These are phyloP conservation scores for Galerucella calmariensis DNA, from an alignment of 2,888 invertebrate species.

Conservation along the genomic window DNA sequence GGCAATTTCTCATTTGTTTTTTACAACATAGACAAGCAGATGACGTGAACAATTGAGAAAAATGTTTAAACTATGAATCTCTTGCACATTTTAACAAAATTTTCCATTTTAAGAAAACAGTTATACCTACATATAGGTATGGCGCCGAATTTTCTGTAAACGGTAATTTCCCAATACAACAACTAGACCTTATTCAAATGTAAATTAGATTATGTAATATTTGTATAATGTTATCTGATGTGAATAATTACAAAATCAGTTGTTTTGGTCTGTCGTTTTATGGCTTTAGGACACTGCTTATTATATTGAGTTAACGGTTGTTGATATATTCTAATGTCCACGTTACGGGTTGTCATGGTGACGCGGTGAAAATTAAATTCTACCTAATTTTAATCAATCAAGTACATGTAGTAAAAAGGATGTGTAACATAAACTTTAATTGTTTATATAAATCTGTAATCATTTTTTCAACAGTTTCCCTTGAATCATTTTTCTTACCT, in stretches of 20 bases:
- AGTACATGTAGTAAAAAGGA: background rate
- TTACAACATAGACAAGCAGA: slow-evolving; percentile 25
- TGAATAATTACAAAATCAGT: background rate
- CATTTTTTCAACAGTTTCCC: too few species aligned
- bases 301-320: slow-evolving; percentile 21
- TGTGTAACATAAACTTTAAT: background rate
- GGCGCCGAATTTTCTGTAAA: background rate
- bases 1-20: slow-evolving; percentile 41
- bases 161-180: slow-evolving; percentile 9
- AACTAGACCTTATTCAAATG: background rate
- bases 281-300: background rate
- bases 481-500: too few species aligned
- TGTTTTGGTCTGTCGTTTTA: background rate
- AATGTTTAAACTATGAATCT: slow-evolving; percentile 28
- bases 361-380: slow-evolving; percentile 12
- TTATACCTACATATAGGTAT: background rate
- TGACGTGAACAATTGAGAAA: slow-evolving; percentile 33
- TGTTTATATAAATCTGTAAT: background rate
- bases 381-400: background rate
- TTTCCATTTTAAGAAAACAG: slow-evolving; percentile 3
- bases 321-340: slow-evolving; percentile 12
- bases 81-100: slow-evolving; percentile 6
- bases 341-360: slow-evolving; percentile 27
- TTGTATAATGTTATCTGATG: background rate
- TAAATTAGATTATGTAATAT: background rate